Evolutionary conservation across 2,113 vertebrate species (phyloP).

Genomic region (Coregonus clupeaformis): DNA sequence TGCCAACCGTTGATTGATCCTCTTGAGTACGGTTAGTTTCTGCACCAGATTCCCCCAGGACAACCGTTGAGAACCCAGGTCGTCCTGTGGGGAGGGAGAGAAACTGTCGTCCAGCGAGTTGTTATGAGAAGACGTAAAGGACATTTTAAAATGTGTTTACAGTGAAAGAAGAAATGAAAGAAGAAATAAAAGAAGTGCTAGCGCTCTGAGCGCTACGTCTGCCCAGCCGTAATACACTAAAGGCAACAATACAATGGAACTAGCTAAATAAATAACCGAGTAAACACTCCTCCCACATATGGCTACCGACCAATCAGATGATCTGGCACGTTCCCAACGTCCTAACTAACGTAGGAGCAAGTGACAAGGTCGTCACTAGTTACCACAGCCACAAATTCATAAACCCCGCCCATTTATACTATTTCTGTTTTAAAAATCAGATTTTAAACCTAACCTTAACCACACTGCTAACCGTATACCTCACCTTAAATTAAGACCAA

Average conservation of each 20-base stretch:
- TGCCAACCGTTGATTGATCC: constrained; percentile 35
- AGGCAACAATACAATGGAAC: constrained; percentile 64
- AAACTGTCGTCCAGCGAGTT: constrained; percentile 56
- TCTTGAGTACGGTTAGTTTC: constrained; percentile 65
- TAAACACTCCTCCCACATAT: constrained; percentile 21
- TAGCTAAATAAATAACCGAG: constrained; percentile 55
- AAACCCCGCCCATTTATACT: no score
- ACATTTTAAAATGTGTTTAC: constrained; percentile 50
- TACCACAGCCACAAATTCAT: no score
- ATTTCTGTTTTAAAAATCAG: no score
- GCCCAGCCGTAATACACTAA: constrained; percentile 41
- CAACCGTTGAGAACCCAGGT: constrained; percentile 54
- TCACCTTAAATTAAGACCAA: no score
- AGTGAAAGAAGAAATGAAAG: no score
- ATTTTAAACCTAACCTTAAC: no score
- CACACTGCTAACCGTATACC: no score
- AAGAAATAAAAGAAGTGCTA: constrained; percentile 9
- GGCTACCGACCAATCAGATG: constrained; percentile 74
- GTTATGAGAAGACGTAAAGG: constrained; percentile 40
- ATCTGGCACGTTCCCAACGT: constrained; percentile 73
- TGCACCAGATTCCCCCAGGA: constrained; percentile 72
- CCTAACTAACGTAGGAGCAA: no score
- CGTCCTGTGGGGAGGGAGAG: constrained; percentile 50
- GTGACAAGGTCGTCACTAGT: no score
- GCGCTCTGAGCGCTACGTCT: no score